Evolutionary conservation across 2,797 vertebrate species (phyloP).

Genomic region (Chiloscyllium punctatum): DNA sequence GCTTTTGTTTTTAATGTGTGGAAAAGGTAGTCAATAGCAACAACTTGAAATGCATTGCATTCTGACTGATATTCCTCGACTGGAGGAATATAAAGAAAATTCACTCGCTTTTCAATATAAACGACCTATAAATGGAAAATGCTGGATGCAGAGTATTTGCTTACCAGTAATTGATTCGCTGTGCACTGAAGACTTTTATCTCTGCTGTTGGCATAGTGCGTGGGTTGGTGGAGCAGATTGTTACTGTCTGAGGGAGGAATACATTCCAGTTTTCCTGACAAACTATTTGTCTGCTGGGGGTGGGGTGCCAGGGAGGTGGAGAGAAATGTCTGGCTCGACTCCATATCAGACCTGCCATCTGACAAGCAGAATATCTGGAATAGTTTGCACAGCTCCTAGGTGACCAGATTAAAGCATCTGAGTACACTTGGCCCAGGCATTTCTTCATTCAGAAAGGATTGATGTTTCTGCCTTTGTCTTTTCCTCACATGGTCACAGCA

Average conservation of each 20-base stretch:
- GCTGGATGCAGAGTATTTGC: neutral
- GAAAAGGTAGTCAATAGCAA: neutral
- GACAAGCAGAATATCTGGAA: neutral
- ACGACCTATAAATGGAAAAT: neutral
- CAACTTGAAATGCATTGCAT: neutral
- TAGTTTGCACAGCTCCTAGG: neutral
- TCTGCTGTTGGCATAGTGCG: neutral
- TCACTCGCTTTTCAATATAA: neutral
- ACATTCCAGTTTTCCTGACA: neutral
- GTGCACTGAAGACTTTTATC: neutral
- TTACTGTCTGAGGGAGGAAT: neutral
- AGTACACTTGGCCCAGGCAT: neutral
- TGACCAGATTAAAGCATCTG: neutral
- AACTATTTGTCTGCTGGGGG: neutral
- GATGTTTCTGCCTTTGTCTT: neutral
- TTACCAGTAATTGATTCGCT: neutral
- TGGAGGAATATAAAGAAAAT: neutral
- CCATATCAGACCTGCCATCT: neutral
- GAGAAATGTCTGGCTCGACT: no score
- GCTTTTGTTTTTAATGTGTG: neutral
- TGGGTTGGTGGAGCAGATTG: neutral
- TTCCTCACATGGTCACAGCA: neutral
- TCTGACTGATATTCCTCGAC: neutral
- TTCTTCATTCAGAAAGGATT: neutral
- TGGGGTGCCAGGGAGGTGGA: neutral